Evolutionary conservation across 2,797 vertebrate species (phyloP), one percentile per base, ranked within the genome.

Genomic region (Bryconaethiops microstoma): DNA sequence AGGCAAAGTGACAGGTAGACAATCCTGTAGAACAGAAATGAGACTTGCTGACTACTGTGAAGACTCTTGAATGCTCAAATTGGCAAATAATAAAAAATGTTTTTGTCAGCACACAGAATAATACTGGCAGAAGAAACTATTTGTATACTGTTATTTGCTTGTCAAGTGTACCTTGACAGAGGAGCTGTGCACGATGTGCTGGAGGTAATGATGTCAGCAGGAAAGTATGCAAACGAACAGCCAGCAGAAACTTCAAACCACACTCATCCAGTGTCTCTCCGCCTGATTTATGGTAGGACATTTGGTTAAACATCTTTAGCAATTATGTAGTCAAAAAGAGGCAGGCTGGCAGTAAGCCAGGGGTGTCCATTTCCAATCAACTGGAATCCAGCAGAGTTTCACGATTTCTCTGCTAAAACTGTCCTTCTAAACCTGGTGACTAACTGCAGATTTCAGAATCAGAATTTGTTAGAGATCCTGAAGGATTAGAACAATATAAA

Each of bases 261-360:
- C 98, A 99, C 79, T 99, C 97, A 88, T 99, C 98, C 88, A 99
- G 93, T 1, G 97, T 99, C 92, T 98, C 97, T 83, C 97, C 97
- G 89, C 97, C 98, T 99, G 89, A 39, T 42, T 52, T 50, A 50
- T 54, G 2, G 5, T 23, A 65, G 1, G 29, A 71, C 52, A 40
- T 35, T 40, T 54, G 21, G 39, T 74, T 72, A 40, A 62, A 21
- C 63, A 17, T 74, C 25, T 25, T 5, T 9, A 19, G 7, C 17
- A 65, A 59, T n/a, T 52, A 59, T 17, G 5, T 13, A 16, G 52
- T 23, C 17, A 54, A 17, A 48, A 7, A 64, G 2, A 81, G 40
- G 13, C n/a, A 78, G 21, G 50, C 25, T 64, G 19, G 40, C 17
- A 67, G 69, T 13, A 23, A 75, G 10, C 8, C 35, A n/a, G 9